Evolutionary conservation across 2,888 invertebrate genomes (phyloP), one percentile per base, ranked within the genome.

Genomic region (Carterocephalus palaemon): DNA sequence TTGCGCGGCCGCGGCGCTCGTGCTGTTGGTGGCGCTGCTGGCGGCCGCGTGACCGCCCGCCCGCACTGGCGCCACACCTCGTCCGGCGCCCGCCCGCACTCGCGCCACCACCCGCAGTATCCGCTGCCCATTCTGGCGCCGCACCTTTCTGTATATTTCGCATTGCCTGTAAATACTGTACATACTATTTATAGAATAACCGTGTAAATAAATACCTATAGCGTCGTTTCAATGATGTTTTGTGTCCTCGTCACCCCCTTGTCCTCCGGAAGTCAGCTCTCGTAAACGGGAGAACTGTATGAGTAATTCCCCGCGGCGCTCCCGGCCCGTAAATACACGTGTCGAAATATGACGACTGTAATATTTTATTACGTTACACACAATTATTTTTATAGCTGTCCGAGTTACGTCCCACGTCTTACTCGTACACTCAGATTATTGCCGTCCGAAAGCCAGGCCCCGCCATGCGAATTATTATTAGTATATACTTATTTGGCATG

Each of bases 111-210:
- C 12, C 7, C 24, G 23, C 8, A 10, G 26, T 8, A 12, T 7
- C 2, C 20, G 24, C 26, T 22, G 23, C 13, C 16, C n/a, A 13
- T 12, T 13, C 24, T 2, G 9, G 7, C 1, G 3, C 3, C 10
- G 22, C 3, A 12, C 5, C 29, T 9, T 33, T 41, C 19, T 43
- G 46, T 47, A 47, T 49, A 47, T 45, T 47, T 47, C 32, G 43
- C 19, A 20, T 24, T 34, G 15, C 13, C n/a, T 53, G 53, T 56
- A 53, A 29, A 51, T 49, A 53, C 19, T 49, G 56, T 49, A 51
- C 37, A 47, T 46, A 61, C 9, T 46, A 48, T 43, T 49, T 46
- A 48, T 48, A 53, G 8, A 17, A 2, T 49, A 45, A 3, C 6
- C 3, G 9, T 61, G 48, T 52, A 52, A 52, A 54, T 48, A 54